Evolutionary conservation across 92 coral and sea anemone species (phyloP).

Genomic region (Scolanthus callimorphus): DNA sequence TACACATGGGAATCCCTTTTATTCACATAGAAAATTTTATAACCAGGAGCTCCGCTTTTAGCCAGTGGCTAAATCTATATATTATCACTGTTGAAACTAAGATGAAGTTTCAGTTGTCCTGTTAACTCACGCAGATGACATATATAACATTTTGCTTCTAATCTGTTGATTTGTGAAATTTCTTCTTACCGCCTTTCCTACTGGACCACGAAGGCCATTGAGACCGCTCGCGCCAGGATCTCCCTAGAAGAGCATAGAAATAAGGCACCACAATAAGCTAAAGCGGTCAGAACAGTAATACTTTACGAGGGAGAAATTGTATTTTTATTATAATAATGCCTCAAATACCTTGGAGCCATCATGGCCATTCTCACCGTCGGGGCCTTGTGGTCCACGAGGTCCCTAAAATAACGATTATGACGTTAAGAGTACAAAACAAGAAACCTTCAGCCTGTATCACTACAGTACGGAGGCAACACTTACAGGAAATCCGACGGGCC

Average conservation of each 20-base stretch:
- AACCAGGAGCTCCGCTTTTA: no score
- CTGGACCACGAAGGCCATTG: slow-evolving; percentile 44
- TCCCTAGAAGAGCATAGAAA: no score
- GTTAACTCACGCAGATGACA: background rate
- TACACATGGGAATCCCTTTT: no score
- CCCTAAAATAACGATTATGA: slow-evolving; percentile 35
- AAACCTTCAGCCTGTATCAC: background rate
- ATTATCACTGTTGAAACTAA: no score
- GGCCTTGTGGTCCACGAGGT: slow-evolving; percentile 54
- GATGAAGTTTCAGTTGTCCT: no score
- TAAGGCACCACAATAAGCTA: background rate
- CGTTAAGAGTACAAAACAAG: no score
- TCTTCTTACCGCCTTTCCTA: slow-evolving; percentile 52
- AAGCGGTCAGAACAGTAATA: background rate
- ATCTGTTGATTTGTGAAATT: background rate
- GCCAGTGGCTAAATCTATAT: no score
- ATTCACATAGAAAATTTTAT: no score
- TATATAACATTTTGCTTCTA: background rate
- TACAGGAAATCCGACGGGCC: slow-evolving; percentile 52
- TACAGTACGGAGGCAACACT: background rate
- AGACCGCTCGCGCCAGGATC: slow-evolving; percentile 57
- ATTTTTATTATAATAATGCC: background rate
- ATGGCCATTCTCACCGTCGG: slow-evolving; percentile 51
- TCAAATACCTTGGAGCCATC: slow-evolving; percentile 53
- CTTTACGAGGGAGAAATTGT: no score